Evolutionary conservation across 2,113 vertebrate species (phyloP).

Genomic region (Isurus oxyrinchus): DNA sequence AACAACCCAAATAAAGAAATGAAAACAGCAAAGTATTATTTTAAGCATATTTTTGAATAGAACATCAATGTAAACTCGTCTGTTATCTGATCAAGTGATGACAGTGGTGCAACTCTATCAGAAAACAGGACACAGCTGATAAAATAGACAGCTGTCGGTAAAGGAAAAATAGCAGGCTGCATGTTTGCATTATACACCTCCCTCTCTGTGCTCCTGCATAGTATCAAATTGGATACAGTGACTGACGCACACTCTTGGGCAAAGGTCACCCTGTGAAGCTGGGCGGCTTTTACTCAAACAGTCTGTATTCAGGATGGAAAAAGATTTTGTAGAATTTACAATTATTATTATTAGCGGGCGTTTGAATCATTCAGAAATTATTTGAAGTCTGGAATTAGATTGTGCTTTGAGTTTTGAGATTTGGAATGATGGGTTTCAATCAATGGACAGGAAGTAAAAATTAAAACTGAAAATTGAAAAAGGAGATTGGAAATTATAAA

Average conservation of each 20-base stretch:
- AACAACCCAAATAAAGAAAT: constrained; percentile 26
- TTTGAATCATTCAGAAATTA: constrained; percentile 57
- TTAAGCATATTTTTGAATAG: constrained; percentile 44
- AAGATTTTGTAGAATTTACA: constrained; percentile 37
- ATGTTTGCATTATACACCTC: constrained; percentile 44
- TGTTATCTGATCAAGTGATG: constrained; percentile 53
- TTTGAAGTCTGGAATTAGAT: constrained; percentile 52
- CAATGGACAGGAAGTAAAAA: background rate
- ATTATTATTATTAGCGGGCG: constrained; percentile 44
- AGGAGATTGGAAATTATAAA: background rate
- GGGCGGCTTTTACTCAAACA: constrained; percentile 47
- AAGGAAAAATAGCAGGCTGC: constrained; percentile 42
- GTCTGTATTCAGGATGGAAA: constrained; percentile 47
- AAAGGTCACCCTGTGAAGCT: constrained; percentile 51
- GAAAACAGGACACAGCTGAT: constrained; percentile 56
- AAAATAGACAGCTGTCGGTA: constrained; percentile 49
- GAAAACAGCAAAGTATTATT: constrained; percentile 17
- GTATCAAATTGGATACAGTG: constrained; percentile 39
- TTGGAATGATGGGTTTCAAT: background rate
- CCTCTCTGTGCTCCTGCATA: constrained; percentile 41
- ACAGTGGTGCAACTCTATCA: constrained; percentile 49
- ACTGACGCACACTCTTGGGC: constrained; percentile 43
- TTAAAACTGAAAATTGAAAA: background rate
- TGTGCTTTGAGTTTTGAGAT: background rate
- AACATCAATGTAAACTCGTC: constrained; percentile 43